Conservation (phyloP, 2,797 vertebrate genomes). For the Hippocampus kuda region DNA sequence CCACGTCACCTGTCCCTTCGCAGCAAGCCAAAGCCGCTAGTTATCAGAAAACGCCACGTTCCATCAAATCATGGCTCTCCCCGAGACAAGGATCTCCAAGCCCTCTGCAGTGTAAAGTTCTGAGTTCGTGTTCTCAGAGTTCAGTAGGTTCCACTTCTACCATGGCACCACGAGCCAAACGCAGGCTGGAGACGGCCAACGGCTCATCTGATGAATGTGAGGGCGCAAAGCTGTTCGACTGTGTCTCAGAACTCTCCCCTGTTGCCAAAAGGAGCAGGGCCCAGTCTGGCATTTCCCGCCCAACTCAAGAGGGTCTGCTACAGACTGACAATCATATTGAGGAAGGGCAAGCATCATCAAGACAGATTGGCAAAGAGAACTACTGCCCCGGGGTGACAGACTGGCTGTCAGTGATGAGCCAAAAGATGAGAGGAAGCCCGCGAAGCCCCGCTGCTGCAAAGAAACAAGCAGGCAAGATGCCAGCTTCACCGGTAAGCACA, state of each 20-base stretch:
- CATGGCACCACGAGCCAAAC: slow-evolving; percentile 75
- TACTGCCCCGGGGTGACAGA: slow-evolving; percentile 68
- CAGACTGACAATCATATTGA: slow-evolving; percentile 23
- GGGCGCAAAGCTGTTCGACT: slow-evolving; percentile 59
- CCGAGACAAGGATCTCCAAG: slow-evolving; percentile 52
- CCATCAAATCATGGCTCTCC: slow-evolving; percentile 80
- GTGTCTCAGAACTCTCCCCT: slow-evolving; percentile 71
- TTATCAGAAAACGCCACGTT: slow-evolving; percentile 51
- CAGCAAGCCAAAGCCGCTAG: slow-evolving; percentile 21
- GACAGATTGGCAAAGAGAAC: slow-evolving; percentile 78
- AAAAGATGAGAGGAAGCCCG: slow-evolving; percentile 66
- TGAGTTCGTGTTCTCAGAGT: slow-evolving; percentile 68
- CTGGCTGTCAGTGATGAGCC: slow-evolving; percentile 82
- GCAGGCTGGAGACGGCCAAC: slow-evolving; percentile 77
- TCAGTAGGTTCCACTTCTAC: slow-evolving; percentile 38
- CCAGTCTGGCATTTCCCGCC: slow-evolving; percentile 29
- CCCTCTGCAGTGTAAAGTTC: slow-evolving; percentile 59
- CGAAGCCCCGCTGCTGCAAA: slow-evolving; percentile 57
- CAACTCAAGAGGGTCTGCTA: slow-evolving; percentile 11
- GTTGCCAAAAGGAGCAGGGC: slow-evolving; percentile 62
- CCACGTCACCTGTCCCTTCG: slow-evolving; percentile 47
- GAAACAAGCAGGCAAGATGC: slow-evolving; percentile 60
- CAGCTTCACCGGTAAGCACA: slow-evolving; percentile 55
- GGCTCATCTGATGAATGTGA: slow-evolving; percentile 39
- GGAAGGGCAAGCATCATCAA: slow-evolving; percentile 16